These are phyloP conservation scores for Lordiphosa clarofinis DNA, from an alignment of 1,140 invertebrate species.

Conservation along the genomic window DNA sequence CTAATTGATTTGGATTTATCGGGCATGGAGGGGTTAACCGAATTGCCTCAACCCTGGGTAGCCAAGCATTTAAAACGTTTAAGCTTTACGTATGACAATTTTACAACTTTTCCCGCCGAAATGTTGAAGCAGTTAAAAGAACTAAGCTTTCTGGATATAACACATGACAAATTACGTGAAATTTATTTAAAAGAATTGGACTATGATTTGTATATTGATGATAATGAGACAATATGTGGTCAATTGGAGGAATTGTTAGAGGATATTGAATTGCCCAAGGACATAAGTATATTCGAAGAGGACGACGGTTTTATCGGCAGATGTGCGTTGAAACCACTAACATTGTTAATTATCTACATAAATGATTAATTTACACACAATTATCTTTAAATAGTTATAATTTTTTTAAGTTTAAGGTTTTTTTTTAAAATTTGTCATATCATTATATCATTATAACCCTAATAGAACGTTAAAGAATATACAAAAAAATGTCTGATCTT, in stretches of 20 bases:
- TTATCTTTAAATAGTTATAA: no score
- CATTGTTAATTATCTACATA: no score
- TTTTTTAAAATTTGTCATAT: no score
- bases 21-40: slow-evolving; percentile 29
- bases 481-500: no score
- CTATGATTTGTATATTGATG: slow-evolving; percentile 26
- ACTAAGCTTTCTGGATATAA: slow-evolving; percentile 38
- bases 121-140: slow-evolving; percentile 39
- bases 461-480: no score
- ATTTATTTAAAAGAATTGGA: slow-evolving; percentile 50
- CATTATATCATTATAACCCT: no score
- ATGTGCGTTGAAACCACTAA: not conserved
- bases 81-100: slow-evolving; percentile 39
- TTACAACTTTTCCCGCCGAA: slow-evolving; percentile 15
- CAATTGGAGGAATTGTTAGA: slow-evolving; percentile 31
- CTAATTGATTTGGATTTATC: slow-evolving; percentile 50
- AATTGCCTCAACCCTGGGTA: slow-evolving; percentile 28
- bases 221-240: slow-evolving; percentile 31
- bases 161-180: slow-evolving; percentile 28
- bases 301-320: not conserved
- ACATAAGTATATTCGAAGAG: slow-evolving; percentile 32
- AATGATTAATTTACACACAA: no score
- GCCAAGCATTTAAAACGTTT: slow-evolving; percentile 36
- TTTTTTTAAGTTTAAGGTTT: no score
- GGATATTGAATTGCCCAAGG: slow-evolving; percentile 14